Conservation (phyloP, 2,888 invertebrate species). For the Ornithoptera alexandrae region DNA sequence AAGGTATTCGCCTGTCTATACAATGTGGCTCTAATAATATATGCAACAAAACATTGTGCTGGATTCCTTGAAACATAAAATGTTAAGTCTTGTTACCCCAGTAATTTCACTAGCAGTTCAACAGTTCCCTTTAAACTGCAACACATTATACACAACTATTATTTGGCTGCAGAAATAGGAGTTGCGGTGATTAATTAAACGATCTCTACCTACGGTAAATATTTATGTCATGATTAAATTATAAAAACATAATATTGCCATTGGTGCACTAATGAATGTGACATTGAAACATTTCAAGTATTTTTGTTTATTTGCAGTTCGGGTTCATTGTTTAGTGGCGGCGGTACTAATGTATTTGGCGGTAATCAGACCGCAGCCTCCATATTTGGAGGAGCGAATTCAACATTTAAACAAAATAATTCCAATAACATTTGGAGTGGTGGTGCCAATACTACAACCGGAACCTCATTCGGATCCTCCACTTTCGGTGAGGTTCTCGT, state of each 20-base stretch:
- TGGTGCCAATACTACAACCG: constrained; percentile 42
- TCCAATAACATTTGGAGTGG: constrained; percentile 59
- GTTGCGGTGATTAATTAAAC: too few species aligned
- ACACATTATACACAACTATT: too few species aligned
- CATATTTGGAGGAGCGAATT: constrained; percentile 54
- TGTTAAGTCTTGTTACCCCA: too few species aligned
- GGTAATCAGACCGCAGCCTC: constrained; percentile 52
- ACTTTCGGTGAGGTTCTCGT: constrained; percentile 56
- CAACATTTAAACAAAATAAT: constrained; percentile 55
- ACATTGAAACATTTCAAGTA: not conserved
- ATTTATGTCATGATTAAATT: not conserved
- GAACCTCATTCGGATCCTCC: constrained; percentile 56
- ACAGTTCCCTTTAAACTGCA: too few species aligned
- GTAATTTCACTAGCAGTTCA: too few species aligned
- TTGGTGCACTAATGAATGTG: not conserved
- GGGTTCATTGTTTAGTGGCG: constrained; percentile 58
- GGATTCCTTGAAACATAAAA: not conserved
- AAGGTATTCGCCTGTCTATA: too few species aligned
- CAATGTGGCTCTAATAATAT: too few species aligned
- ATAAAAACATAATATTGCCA: not conserved
- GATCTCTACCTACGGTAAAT: too few species aligned
- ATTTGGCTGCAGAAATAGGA: too few species aligned
- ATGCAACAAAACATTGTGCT: not conserved
- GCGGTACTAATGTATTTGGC: constrained; percentile 60
- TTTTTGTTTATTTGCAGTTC: constrained; percentile 44